phyloP scores from a whole-genome alignment of 2,113 vertebrate genomes.

The Pteropus alecto region DNA sequence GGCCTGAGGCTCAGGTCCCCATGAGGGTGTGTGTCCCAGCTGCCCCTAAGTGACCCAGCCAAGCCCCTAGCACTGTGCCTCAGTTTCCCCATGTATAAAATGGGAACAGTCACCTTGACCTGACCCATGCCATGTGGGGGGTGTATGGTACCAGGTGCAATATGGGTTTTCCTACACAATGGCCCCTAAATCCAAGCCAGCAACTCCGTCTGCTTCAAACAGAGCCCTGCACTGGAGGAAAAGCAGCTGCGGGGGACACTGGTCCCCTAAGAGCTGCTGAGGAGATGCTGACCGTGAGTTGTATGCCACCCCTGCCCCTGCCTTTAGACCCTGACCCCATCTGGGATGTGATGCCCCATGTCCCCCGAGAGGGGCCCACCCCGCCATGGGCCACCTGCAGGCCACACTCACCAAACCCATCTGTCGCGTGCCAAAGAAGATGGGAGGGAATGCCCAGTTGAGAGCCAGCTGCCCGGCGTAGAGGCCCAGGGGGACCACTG shows the following conservation, averaged over 20 bases:
- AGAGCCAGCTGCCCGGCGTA: constrained; percentile 85
- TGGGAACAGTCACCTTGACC: neutral
- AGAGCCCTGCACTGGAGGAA: neutral
- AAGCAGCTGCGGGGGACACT: neutral
- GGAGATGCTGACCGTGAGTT: fast-evolving
- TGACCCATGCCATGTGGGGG: fast-evolving
- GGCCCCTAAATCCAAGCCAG: neutral
- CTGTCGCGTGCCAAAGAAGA: constrained; percentile 84
- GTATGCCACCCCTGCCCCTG: fast-evolving
- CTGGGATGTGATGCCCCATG: no score
- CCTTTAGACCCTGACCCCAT: neutral
- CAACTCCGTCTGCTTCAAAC: neutral
- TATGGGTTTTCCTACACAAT: neutral
- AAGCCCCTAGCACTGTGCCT: neutral
- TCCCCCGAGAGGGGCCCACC: neutral
- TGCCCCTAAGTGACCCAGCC: neutral
- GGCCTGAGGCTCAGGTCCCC: neutral
- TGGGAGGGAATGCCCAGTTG: constrained; percentile 86
- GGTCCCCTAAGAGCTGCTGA: neutral
- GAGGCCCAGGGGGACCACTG: constrained; percentile 84
- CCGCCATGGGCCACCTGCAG: neutral
- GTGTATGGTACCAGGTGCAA: neutral
- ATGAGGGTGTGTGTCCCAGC: fast-evolving
- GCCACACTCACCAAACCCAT: constrained; percentile 84
- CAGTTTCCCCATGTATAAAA: neutral